These are phyloP conservation scores for Probosciger aterrimus DNA, from an alignment of 2,113 vertebrate genomes.

Conservation along the genomic window DNA sequence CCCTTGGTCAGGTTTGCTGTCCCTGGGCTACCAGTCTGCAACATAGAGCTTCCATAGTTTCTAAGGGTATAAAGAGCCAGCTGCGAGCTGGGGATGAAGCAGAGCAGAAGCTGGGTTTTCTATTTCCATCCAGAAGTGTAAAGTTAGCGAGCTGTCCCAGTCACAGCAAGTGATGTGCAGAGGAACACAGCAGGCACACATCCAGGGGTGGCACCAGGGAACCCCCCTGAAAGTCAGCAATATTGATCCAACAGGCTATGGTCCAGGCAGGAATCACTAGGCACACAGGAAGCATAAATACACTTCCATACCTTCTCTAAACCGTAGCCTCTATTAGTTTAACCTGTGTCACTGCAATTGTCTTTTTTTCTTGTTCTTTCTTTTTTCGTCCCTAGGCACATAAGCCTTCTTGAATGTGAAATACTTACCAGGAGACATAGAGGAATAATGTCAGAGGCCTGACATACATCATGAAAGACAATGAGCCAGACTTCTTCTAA, in stretches of 20 bases:
- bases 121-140: background rate
- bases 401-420: background rate
- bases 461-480: background rate
- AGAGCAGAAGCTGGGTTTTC: background rate
- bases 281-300: background rate
- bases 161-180: background rate
- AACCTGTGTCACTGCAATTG: background rate
- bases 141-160: background rate
- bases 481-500: background rate
- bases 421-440: slow-evolving; percentile 12
- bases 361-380: background rate
- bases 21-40: background rate
- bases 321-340: background rate
- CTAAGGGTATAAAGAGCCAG: background rate
- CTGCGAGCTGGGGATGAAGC: background rate
- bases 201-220: background rate
- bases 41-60: background rate
- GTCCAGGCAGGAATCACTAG: background rate
- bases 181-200: background rate
- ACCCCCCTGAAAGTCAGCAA: background rate
- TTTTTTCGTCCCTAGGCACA: background rate
- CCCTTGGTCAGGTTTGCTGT: background rate
- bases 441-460: slow-evolving; percentile 4
- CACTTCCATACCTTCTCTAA: background rate
- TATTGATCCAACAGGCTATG: background rate